Evolutionary conservation across 1,140 invertebrate species (phyloP).

Genomic region (Arctopsyche grandis): DNA sequence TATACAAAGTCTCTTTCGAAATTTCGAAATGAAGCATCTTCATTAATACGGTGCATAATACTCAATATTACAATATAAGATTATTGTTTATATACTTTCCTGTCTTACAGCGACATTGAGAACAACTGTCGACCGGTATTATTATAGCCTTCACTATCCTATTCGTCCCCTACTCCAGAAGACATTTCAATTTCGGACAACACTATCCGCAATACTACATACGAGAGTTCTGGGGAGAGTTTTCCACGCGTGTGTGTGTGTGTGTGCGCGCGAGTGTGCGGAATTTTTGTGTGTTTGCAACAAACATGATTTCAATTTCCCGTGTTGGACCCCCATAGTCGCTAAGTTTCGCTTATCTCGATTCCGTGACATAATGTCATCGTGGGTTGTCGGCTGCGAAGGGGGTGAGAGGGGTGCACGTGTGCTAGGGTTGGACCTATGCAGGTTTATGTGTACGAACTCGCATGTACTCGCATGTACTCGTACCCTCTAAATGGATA

Average conservation of each 20-base stretch:
- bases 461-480: not conserved
- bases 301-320: constrained; percentile 51
- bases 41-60: too few relatives aligned
- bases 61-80: too few relatives aligned
- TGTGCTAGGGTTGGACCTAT: too few relatives aligned
- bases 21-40: too few relatives aligned
- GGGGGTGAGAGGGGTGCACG: not conserved
- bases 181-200: constrained; percentile 48
- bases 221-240: not conserved
- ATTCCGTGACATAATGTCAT: constrained; percentile 28
- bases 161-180: not conserved
- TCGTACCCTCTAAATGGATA: constrained; percentile 10
- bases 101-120: too few relatives aligned
- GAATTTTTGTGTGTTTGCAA: constrained; percentile 34
- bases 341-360: constrained; percentile 27
- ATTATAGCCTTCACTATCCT: too few relatives aligned
- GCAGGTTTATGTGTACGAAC: not conserved
- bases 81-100: too few relatives aligned
- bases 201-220: constrained; percentile 13
- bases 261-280: not conserved
- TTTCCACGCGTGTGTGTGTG: too few relatives aligned
- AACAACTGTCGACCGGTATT: too few relatives aligned
- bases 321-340: constrained; percentile 14
- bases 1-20: too few relatives aligned
- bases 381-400: not conserved